These are phyloP conservation scores for Halcyon senegalensis DNA, from an alignment of 2,113 vertebrate genomes.

Conservation along the genomic window DNA sequence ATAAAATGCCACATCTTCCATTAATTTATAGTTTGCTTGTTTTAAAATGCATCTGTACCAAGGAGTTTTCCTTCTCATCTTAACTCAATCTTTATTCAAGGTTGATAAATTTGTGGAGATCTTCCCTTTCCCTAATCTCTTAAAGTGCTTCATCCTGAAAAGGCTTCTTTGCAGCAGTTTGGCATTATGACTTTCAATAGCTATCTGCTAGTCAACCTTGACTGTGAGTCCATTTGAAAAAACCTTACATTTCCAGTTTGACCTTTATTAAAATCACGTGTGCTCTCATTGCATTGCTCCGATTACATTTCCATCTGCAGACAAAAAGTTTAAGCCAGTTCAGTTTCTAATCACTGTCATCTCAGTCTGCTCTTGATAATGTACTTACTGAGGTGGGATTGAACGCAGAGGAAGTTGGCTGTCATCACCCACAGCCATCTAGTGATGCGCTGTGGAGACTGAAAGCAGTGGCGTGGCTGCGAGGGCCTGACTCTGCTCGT, in stretches of 20 bases:
- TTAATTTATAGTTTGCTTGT: background rate
- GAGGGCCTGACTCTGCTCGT: background rate
- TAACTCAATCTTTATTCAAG: background rate
- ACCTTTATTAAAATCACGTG: background rate
- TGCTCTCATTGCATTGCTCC: background rate
- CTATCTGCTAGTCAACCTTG: slow-evolving; percentile 20
- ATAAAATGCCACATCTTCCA: background rate
- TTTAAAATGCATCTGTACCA: background rate
- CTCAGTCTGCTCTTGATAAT: slow-evolving; percentile 1
- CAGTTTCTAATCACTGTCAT: background rate
- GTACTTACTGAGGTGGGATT: background rate
- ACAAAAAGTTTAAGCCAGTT: background rate
- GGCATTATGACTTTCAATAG: background rate
- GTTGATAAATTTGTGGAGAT: background rate
- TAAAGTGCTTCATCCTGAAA: slow-evolving; percentile 2
- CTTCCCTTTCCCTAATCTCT: background rate
- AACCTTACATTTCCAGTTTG: background rate
- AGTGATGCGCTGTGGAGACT: background rate
- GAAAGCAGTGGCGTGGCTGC: background rate
- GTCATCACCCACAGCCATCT: slow-evolving; percentile 10
- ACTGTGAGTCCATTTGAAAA: background rate
- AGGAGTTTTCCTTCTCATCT: background rate
- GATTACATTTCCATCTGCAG: slow-evolving; percentile 21
- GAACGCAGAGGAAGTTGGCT: background rate
- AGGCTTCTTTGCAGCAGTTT: background rate